Conservation (phyloP, 2,113 vertebrate genomes). For the Carettochelys insculpta region DNA sequence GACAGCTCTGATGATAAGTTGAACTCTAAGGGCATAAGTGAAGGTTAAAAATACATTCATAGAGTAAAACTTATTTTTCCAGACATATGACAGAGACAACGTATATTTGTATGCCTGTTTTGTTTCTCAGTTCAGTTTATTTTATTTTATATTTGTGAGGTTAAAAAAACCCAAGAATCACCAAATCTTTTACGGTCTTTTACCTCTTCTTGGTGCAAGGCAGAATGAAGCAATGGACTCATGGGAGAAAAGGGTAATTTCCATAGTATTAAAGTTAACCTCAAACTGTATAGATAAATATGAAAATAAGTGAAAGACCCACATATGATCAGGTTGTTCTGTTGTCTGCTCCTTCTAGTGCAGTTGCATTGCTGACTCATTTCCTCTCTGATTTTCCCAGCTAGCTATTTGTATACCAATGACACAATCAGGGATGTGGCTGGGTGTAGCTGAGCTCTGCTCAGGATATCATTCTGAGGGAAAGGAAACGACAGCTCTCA, state of each 20-base stretch:
- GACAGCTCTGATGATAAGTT: not conserved
- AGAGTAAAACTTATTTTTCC: not conserved
- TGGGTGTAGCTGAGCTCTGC: not conserved
- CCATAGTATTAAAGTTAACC: not conserved
- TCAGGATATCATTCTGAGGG: not conserved
- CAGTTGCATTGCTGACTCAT: not conserved
- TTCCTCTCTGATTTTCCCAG: conserved; percentile 1
- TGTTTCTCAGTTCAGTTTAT: not conserved
- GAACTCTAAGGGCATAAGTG: not conserved
- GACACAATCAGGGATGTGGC: not conserved
- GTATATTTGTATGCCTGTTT: not conserved
- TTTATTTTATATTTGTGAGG: not conserved
- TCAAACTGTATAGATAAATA: not conserved
- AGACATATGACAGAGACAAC: not conserved
- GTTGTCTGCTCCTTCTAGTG: not conserved
- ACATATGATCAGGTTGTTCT: not conserved
- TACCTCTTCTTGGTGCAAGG: not conserved
- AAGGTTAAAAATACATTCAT: conserved; percentile 44
- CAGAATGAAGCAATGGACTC: not conserved
- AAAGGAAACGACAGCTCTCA: conserved; percentile 43
- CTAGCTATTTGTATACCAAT: conserved; percentile 41
- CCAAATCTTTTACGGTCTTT: not conserved
- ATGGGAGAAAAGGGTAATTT: not conserved
- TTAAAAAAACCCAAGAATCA: fast-evolving
- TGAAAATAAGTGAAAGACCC: not conserved